phyloP scores from a whole-genome alignment of 2,888 invertebrate species.

The Prionchulus punctatus region DNA sequence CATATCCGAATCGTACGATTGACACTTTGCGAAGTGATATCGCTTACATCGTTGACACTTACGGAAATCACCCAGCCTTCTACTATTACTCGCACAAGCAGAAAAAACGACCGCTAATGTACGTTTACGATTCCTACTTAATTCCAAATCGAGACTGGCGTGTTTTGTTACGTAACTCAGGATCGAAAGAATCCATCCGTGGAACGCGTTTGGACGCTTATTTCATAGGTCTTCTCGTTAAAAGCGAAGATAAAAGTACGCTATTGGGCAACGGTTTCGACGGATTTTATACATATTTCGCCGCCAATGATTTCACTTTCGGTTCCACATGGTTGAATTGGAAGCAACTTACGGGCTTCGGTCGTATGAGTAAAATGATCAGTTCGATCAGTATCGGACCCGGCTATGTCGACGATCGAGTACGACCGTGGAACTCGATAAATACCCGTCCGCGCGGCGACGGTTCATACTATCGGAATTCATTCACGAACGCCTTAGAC shows the following conservation, averaged over 20 bases:
- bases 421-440: slow-evolving; percentile 44
- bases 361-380: slow-evolving; percentile 42
- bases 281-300: slow-evolving; percentile 51
- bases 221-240: slow-evolving; percentile 46
- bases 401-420: slow-evolving; percentile 51
- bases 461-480: slow-evolving; percentile 48
- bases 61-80: slow-evolving; percentile 43
- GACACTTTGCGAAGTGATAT: slow-evolving; percentile 26
- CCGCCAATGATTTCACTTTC: slow-evolving; percentile 48
- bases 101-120: slow-evolving; percentile 43
- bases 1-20: slow-evolving; percentile 37
- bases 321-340: slow-evolving; percentile 42
- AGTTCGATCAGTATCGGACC: slow-evolving; percentile 51
- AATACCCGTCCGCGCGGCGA: slow-evolving; percentile 42
- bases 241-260: slow-evolving; percentile 39
- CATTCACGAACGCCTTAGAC: slow-evolving; percentile 46
- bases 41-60: slow-evolving; percentile 35
- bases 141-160: slow-evolving; percentile 42
- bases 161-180: background rate
- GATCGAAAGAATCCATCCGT: background rate
- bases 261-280: slow-evolving; percentile 37
- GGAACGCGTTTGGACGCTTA: slow-evolving; percentile 39
- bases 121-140: slow-evolving; percentile 49
- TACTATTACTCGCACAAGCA: slow-evolving; percentile 34
- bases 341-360: slow-evolving; percentile 12